Conservation (phyloP, 2,888 invertebrate genomes). For the Neocrepidodera transversa region DNA sequence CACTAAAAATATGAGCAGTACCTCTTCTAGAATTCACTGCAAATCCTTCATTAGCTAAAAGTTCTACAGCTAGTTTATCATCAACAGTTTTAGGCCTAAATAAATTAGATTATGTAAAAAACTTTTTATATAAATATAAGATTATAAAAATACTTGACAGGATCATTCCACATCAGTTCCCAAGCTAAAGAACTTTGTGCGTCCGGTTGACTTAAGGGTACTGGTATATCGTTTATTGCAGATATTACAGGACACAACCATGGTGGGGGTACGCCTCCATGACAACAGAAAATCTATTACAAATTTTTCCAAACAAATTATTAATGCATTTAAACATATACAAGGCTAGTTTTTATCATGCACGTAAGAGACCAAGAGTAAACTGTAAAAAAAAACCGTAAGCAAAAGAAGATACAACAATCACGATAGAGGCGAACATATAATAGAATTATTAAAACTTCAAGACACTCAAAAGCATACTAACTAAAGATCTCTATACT, state of each 20-base stretch:
- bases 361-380: too few relatives aligned
- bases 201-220: constrained; percentile 70
- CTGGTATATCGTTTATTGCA: constrained; percentile 71
- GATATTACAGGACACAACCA: constrained; percentile 69
- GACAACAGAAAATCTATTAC: constrained; percentile 75
- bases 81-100: constrained; percentile 60
- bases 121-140: background rate
- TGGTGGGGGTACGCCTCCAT: constrained; percentile 79
- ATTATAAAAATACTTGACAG: constrained; percentile 61
- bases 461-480: too few relatives aligned
- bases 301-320: too few relatives aligned
- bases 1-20: constrained; percentile 76
- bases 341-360: too few relatives aligned
- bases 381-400: too few relatives aligned
- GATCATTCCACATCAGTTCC: constrained; percentile 84
- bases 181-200: constrained; percentile 75
- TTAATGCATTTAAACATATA: too few relatives aligned
- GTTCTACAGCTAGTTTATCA: constrained; percentile 62
- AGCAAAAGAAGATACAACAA: too few relatives aligned
- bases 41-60: constrained; percentile 71
- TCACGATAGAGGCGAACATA: too few relatives aligned
- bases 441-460: too few relatives aligned
- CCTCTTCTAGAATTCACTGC: constrained; percentile 71
- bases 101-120: background rate
- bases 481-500: too few relatives aligned